phyloP scores from a whole-genome alignment of 1,140 invertebrate genomes.

The Stratiolaelaps scimitus region DNA sequence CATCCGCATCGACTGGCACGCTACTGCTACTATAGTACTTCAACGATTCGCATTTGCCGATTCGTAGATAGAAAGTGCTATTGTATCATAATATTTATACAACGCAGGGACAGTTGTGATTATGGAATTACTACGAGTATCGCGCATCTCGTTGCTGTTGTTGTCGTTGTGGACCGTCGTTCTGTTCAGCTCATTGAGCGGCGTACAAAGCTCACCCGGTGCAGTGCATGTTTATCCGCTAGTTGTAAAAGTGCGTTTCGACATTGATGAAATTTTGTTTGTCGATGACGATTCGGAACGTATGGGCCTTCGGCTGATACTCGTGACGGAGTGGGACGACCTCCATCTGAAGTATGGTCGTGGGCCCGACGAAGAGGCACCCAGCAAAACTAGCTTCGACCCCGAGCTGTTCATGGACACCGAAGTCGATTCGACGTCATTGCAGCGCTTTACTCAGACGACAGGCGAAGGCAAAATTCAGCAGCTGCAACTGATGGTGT shows the following conservation, averaged over 20 bases:
- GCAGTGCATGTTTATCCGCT: background rate
- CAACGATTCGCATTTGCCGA: no score
- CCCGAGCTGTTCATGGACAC: background rate
- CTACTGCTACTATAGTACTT: no score
- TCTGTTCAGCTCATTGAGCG: no score
- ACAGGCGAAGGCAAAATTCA: background rate
- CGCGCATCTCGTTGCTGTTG: no score
- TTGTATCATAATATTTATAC: no score
- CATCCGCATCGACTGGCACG: no score
- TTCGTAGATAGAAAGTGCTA: no score
- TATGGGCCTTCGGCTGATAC: background rate
- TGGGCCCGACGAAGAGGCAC: background rate
- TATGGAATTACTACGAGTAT: no score
- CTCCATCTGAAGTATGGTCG: background rate
- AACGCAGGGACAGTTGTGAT: no score
- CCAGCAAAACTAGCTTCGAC: background rate
- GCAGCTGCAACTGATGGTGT: background rate
- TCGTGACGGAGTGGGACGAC: background rate
- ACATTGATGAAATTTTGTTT: background rate
- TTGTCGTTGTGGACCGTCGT: no score
- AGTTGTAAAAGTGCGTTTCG: conserved; percentile 14
- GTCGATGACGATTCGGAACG: background rate
- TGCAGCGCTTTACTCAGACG: background rate
- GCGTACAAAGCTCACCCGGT: no score
- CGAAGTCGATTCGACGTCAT: background rate